Evolutionary conservation across 2,113 vertebrate species (phyloP).

Genomic region (Pandion haliaetus): DNA sequence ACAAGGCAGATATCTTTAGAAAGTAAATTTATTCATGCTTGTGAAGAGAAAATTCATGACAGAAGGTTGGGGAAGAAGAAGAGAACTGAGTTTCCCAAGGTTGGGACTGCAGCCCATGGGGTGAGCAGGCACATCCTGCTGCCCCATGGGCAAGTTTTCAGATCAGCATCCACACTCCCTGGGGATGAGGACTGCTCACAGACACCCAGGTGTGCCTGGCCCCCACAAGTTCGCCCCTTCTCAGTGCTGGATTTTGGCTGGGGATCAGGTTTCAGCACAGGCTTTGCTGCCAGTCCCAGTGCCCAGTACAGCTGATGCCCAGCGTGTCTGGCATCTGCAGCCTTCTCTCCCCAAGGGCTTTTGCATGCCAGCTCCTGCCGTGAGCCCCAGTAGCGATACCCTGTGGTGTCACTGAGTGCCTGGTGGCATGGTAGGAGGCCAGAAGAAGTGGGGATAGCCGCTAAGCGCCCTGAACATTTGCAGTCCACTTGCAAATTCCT

Average conservation of each 20-base stretch:
- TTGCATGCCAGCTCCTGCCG: neutral
- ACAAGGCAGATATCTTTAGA: neutral
- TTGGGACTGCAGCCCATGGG: neutral
- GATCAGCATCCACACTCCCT: fast-evolving
- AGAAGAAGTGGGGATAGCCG: neutral
- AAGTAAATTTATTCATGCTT: neutral
- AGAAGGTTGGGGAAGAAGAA: neutral
- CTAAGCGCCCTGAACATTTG: neutral
- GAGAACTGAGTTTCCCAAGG: neutral
- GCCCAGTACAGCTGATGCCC: neutral
- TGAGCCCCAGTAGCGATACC: fast-evolving
- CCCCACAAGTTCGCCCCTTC: fast-evolving
- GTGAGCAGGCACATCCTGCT: neutral
- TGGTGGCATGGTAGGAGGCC: neutral
- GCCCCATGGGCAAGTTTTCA: fast-evolving
- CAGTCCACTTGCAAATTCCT: neutral
- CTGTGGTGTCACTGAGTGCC: neutral
- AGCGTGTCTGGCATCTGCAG: fast-evolving
- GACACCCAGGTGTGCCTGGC: neutral
- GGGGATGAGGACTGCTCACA: neutral
- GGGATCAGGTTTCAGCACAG: neutral
- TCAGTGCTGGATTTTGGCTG: neutral
- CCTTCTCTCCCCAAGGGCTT: neutral
- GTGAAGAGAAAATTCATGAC: neutral
- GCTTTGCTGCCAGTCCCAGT: neutral